These are phyloP conservation scores for Anthrax anthrax DNA, from an alignment of 2,888 invertebrate species.

Conservation along the genomic window DNA sequence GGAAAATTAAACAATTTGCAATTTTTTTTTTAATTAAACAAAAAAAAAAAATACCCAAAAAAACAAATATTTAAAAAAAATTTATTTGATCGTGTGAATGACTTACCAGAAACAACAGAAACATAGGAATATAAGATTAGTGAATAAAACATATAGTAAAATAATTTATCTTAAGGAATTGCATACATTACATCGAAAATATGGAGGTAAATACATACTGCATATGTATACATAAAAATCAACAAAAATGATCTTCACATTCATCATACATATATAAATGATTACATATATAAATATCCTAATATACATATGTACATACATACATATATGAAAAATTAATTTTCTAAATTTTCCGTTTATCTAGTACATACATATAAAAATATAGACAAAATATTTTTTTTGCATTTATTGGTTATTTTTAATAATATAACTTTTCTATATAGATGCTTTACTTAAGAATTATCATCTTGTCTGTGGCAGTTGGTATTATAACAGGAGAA, in stretches of 20 bases:
- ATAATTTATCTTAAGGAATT: not conserved
- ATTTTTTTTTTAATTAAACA: not conserved
- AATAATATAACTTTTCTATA: no score
- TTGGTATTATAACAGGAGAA: constrained; percentile 3
- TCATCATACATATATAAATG: no score
- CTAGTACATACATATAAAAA: no score
- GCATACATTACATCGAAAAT: not conserved
- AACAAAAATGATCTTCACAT: no score
- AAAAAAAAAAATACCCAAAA: not conserved
- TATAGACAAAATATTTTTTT: no score
- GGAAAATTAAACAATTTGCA: no score
- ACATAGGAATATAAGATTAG: not conserved
- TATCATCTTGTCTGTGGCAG: constrained; percentile 3
- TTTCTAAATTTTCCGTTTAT: no score
- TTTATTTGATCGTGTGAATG: not conserved
- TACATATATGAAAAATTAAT: no score
- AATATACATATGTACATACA: no score
- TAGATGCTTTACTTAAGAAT: constrained; percentile 8
- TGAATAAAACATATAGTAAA: not conserved
- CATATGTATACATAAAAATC: no score
- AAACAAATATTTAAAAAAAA: not conserved
- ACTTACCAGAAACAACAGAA: not conserved
- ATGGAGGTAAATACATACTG: not conserved
- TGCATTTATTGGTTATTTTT: no score
- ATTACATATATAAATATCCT: no score